These are phyloP conservation scores for Bubo bubo DNA, from an alignment of 2,113 vertebrate species.

Conservation along the genomic window DNA sequence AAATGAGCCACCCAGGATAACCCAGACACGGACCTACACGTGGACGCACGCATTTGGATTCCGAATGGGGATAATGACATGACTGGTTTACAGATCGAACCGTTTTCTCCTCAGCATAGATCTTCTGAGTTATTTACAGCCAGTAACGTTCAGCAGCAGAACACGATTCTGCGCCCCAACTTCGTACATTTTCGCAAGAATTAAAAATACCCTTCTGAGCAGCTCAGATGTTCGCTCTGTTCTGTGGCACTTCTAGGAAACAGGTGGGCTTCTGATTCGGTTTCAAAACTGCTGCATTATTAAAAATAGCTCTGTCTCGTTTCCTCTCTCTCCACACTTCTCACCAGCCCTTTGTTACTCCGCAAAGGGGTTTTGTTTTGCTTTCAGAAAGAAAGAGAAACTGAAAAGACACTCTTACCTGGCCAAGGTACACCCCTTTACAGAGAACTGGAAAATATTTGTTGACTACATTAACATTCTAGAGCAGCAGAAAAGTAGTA, in stretches of 20 bases:
- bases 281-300: neutral
- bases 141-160: neutral
- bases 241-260: neutral
- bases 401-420: neutral
- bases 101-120: neutral
- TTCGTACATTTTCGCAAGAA: neutral
- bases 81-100: neutral
- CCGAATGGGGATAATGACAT: rapidly evolving
- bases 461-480: neutral
- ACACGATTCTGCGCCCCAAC: neutral
- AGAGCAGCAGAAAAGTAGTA: neutral
- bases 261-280: neutral
- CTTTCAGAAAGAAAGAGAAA: neutral
- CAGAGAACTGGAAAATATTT: neutral
- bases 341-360: neutral
- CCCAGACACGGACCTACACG: rapidly evolving
- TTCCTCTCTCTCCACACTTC: neutral
- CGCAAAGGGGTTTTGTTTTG: neutral
- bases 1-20: neutral
- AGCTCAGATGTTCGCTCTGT: neutral
- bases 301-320: neutral
- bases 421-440: neutral
- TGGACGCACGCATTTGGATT: neutral
- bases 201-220: neutral
- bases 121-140: neutral